Evolutionary conservation across 2,797 vertebrate genomes (phyloP), one percentile per base, ranked within the genome.

Genomic region (Falco concolor): DNA sequence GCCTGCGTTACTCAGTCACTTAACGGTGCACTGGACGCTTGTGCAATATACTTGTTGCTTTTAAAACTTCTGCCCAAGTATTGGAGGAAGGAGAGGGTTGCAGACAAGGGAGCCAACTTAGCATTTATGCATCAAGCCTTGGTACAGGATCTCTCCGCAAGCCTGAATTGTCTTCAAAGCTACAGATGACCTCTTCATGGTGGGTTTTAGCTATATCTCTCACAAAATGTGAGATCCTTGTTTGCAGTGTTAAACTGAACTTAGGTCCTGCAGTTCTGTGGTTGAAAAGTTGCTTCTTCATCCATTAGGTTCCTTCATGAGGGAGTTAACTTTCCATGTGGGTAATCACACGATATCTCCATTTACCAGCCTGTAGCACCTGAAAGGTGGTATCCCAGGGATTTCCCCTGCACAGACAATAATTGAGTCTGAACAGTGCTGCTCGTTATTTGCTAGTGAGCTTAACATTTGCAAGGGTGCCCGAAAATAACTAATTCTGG

Each of bases 401-500:
- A 80, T 90, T 81, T 86, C 15, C 36, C 30, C 32, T 56, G 49
- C 61, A 42, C 81, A 69, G 57, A 56, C 78, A 59, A 17, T 61
- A 81, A 74, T 17, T 42, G 61, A 87, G 38, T 19, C 5, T 73
- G 86, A 73, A 45, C 36, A 25, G 19, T 69, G 45, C 90, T 87
- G 69, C 76, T 90, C 57, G 2, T 54, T 64, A 79, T 67, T 75
- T 88, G 67, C 77, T 84, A 57, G 61, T 42, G 52, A 87, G 73
- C 63, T 74, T 95, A 75, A 81, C 61, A 8, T 97, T 93, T 93
- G 53, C 68, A 96, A 97, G 97, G 96, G 98, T 97, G 97, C 97
- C 93, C 87, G 97, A 96, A 96, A 96, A 83, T 91, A 81, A 81
- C 90, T 97, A 92, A 95, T 97, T 89, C 49, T 67, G 22, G 19